phyloP scores from a whole-genome alignment of 2,113 vertebrate species.

The Phalacrocorax brasilianus region DNA sequence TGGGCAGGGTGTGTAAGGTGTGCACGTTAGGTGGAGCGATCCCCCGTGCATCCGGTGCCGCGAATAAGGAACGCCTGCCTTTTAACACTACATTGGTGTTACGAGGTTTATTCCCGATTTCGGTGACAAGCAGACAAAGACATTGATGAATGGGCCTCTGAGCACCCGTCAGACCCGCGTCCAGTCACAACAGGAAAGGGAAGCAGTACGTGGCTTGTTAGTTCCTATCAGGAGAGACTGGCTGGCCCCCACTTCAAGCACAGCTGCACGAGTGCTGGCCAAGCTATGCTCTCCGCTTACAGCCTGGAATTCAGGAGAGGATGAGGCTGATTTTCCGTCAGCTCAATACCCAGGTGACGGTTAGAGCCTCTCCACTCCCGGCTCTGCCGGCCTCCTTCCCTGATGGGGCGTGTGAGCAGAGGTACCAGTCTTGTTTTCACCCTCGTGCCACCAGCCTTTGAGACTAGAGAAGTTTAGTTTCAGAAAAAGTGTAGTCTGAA shows the following conservation, averaged over 20 bases:
- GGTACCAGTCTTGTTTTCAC: not conserved
- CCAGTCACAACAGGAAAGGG: not conserved
- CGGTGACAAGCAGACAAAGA: not conserved
- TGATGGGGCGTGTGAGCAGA: not conserved
- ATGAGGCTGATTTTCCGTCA: not conserved
- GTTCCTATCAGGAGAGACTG: not conserved
- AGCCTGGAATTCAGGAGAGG: not conserved
- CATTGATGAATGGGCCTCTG: not conserved
- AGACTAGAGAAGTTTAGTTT: not conserved
- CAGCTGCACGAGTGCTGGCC: not conserved
- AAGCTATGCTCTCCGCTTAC: not conserved
- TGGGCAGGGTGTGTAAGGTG: no score
- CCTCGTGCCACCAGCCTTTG: not conserved
- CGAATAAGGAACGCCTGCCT: no score
- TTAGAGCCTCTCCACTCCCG: not conserved
- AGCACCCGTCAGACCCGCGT: not conserved
- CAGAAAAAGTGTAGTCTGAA: fast-evolving
- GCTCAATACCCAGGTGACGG: not conserved
- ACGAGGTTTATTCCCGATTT: no score
- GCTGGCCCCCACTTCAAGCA: not conserved
- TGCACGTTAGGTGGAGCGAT: no score
- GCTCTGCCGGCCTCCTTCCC: not conserved
- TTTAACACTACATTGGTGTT: no score
- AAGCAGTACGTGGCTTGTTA: not conserved
- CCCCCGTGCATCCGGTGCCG: no score